These are phyloP conservation scores for Acronicta psi DNA, from an alignment of 2,888 invertebrate genomes.

Conservation along the genomic window DNA sequence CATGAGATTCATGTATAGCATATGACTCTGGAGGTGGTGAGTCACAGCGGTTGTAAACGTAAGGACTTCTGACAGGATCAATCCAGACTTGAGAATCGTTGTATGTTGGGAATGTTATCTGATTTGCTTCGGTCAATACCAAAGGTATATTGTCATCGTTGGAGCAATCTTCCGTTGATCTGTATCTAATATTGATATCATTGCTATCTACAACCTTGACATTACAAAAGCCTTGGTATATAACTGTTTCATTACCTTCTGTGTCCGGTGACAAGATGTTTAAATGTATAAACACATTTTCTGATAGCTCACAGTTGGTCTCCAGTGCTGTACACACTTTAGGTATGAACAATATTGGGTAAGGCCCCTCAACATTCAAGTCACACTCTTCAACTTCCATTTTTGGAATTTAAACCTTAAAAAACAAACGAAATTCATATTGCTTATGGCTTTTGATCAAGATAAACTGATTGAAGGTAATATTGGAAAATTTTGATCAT, in stretches of 20 bases:
- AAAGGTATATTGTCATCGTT: conserved; percentile 59
- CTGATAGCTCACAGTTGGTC: conserved; percentile 69
- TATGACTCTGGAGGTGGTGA: conserved; percentile 61
- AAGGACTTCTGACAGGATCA: conserved; percentile 77
- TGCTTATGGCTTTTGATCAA: conserved; percentile 28
- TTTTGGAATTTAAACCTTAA: conserved; percentile 58
- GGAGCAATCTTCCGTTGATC: conserved; percentile 30
- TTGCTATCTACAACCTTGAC: conserved; percentile 74
- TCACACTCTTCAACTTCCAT: conserved; percentile 67
- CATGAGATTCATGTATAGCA: conserved; percentile 64
- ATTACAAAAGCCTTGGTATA: conserved; percentile 79
- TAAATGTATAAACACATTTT: conserved; percentile 76
- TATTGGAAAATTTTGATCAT: conserved; percentile 61
- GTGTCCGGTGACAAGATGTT: conserved; percentile 74
- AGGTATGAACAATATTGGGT: conserved; percentile 77
- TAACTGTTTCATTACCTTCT: conserved; percentile 70
- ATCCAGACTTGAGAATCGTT: conserved; percentile 81
- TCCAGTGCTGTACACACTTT: conserved; percentile 75
- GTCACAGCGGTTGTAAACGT: conserved; percentile 75
- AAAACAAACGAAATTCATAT: conserved; percentile 57
- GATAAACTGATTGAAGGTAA: conserved; percentile 65
- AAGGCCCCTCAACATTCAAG: conserved; percentile 61
- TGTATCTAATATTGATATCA: conserved; percentile 56
- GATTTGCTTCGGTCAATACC: conserved; percentile 63
- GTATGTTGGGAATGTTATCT: conserved; percentile 58